Conservation (phyloP, 2,797 vertebrate species). For the Pangasius krempfi region DNA sequence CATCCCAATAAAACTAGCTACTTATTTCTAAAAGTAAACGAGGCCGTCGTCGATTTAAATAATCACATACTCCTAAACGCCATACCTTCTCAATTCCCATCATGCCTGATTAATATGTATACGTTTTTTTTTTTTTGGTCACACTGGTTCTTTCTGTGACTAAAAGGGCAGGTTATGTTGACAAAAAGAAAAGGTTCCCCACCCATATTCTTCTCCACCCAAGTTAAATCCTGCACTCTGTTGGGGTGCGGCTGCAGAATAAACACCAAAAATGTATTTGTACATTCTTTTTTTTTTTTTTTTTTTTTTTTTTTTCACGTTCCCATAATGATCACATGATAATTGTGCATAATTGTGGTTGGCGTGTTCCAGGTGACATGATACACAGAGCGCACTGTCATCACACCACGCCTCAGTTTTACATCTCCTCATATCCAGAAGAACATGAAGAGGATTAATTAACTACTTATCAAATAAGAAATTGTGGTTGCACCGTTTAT, state of each 20-base stretch:
- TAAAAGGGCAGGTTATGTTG: slow-evolving; percentile 58
- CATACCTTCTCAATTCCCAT: neutral
- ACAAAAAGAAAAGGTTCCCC: slow-evolving; percentile 55
- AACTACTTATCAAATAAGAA: slow-evolving; percentile 20
- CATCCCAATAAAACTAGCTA: slow-evolving; percentile 54
- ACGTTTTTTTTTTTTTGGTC: neutral
- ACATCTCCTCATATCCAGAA: neutral
- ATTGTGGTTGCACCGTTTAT: slow-evolving; percentile 13
- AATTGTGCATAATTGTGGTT: slow-evolving; percentile 28
- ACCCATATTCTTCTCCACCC: slow-evolving; percentile 64
- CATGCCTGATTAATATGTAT: neutral
- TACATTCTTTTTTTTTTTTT: slow-evolving; percentile 54
- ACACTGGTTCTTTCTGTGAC: slow-evolving; percentile 12
- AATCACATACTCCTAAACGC: slow-evolving; percentile 6
- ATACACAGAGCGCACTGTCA: neutral
- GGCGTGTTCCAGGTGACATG: slow-evolving; percentile 28
- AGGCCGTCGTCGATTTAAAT: slow-evolving; percentile 41
- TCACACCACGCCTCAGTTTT: neutral
- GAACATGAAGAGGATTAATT: neutral
- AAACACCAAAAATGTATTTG: slow-evolving; percentile 61
- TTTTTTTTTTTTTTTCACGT: slow-evolving; percentile 39
- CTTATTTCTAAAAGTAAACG: slow-evolving; percentile 53
- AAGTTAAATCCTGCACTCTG: slow-evolving; percentile 60
- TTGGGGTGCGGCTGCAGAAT: slow-evolving; percentile 57
- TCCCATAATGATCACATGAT: slow-evolving; percentile 50